Base-by-base conservation (phyloP, 1,140 invertebrate species). In the Penaeus chinensis region DNA sequence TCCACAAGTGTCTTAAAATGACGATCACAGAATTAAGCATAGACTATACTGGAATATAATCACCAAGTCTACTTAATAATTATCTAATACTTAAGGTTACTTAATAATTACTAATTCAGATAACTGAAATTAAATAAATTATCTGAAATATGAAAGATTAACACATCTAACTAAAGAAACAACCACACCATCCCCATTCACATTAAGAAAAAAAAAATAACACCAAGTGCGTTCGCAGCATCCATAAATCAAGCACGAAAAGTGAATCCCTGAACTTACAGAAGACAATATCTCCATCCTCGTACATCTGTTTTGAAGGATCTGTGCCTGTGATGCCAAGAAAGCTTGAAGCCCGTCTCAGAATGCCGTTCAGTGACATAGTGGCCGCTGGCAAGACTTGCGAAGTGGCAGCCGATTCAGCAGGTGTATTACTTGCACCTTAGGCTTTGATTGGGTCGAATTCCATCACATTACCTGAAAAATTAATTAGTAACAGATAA, bases 261-360 rank as follows among this genome's bases (percentile, higher is more conserved):
- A 7, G 8, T 7, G 42, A 74, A 32, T 1, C n/a, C 24, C 4
- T 18, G 60, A 42, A 91, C 92, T 96, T 96, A 92, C 96, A 96
- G 91, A 96, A 97, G 13, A 96, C 93, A 84, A 96, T 94, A 93
- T 97, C 96, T 89, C 96, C 96, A 92, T 96, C 95, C 91, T 95
- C 95, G 91, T 95, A 96, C 7, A 93, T 90, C 88, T 93, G 92
- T 62, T 93, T 93, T 65, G 93, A 92, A 91, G 94, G 93, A 91
- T 93, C 93, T 91, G 93, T 93, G 87, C 93, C 94, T n/a, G 94
- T 93, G n/a, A 95, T 95, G 27, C 96, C 93, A 89, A 96, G 95
- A 89, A 95, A 95, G 91, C 94, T 96, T 76, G 96, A 96, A 42
- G 96, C 96, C 89, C 95, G 94, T 90, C 94, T 95, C 27, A 96